These are phyloP conservation scores for Lapara coniferarum DNA, from an alignment of 2,888 invertebrate species.

Conservation along the genomic window DNA sequence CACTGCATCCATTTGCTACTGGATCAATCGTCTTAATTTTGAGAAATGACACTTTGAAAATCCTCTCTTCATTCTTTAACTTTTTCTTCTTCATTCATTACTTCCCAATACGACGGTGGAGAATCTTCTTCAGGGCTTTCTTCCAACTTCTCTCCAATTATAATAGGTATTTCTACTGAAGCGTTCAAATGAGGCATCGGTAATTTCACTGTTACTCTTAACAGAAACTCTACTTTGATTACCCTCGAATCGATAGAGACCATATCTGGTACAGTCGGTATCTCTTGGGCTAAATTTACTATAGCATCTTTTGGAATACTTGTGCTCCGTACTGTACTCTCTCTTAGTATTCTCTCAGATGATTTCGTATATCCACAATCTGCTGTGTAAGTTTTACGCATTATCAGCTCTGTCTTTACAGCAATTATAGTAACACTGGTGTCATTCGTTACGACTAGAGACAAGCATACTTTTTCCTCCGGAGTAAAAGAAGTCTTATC, in stretches of 20 bases:
- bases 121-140: constrained; percentile 27
- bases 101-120: constrained; percentile 43
- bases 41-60: too few relatives aligned
- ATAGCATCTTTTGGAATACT: constrained; percentile 36
- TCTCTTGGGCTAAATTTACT: constrained; percentile 30
- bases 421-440: constrained; percentile 34
- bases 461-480: constrained; percentile 33
- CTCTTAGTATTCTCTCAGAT: constrained; percentile 27
- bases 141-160: constrained; percentile 39
- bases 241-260: constrained; percentile 44
- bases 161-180: constrained; percentile 41
- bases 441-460: constrained; percentile 37
- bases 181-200: constrained; percentile 44
- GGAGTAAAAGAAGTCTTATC: constrained; percentile 33
- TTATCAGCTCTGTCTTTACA: constrained; percentile 36
- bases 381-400: constrained; percentile 36
- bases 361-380: constrained; percentile 30
- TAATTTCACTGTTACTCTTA: constrained; percentile 41
- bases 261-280: constrained; percentile 37
- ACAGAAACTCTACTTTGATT: constrained; percentile 38
- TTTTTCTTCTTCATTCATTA: constrained; percentile 36
- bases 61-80: background rate
- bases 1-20: too few relatives aligned
- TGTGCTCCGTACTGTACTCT: constrained; percentile 32
- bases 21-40: too few relatives aligned